Conservation (phyloP, 2,797 vertebrate genomes). For the Sebastolobus altivelis region DNA sequence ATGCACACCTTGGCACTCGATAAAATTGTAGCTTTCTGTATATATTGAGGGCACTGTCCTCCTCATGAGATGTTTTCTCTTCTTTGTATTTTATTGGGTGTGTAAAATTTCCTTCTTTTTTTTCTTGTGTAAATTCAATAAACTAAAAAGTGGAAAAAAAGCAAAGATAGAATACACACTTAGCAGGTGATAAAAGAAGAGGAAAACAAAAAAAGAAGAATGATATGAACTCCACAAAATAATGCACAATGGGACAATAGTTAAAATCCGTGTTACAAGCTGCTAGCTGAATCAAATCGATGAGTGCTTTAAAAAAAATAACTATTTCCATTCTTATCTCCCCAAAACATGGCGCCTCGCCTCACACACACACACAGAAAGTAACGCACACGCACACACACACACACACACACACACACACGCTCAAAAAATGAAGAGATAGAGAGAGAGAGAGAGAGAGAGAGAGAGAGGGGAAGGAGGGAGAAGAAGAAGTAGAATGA, state of each 20-base stretch:
- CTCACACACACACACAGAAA: constrained; percentile 31
- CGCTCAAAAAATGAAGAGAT: constrained; percentile 29
- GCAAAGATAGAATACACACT: constrained; percentile 41
- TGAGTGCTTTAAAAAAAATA: constrained; percentile 50
- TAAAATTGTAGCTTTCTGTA: too few relatives aligned
- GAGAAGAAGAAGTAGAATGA: constrained; percentile 38
- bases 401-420: not conserved
- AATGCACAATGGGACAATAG: constrained; percentile 54
- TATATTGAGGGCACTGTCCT: too few relatives aligned
- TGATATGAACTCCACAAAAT: not conserved
- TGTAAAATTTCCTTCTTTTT: too few relatives aligned
- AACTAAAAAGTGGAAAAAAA: constrained; percentile 6
- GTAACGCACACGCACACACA: not conserved
- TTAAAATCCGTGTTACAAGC: constrained; percentile 53
- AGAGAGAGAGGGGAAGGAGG: constrained; percentile 50
- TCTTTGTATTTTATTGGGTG: too few relatives aligned
- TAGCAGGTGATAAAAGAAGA: constrained; percentile 43
- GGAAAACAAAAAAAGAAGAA: not conserved
- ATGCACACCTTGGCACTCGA: too few relatives aligned
- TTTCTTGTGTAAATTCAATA: too few relatives aligned
- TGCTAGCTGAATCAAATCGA: constrained; percentile 70
- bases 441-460: constrained; percentile 51
- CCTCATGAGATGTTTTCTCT: too few relatives aligned
- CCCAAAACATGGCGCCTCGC: constrained; percentile 75
- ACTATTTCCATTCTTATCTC: constrained; percentile 78